Evolutionary conservation across 2,113 vertebrate species (phyloP).

Genomic region (Zosterops pallidus): DNA sequence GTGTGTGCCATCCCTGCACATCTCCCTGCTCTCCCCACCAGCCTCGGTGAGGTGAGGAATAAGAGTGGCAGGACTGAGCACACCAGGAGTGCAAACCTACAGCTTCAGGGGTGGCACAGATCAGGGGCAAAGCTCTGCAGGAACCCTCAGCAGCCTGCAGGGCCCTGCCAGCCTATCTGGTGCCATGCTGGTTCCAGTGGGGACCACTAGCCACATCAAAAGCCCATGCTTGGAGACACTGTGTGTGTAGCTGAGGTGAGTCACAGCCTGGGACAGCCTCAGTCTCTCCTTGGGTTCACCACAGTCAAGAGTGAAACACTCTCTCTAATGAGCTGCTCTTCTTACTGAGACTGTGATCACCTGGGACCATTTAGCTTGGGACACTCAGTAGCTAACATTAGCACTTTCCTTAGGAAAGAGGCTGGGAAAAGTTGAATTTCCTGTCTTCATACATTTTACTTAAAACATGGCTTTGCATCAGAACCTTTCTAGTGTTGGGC

Average conservation of each 20-base stretch:
- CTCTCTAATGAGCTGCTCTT: background rate
- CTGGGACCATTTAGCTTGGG: background rate
- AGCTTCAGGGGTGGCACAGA: background rate
- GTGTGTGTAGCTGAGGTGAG: background rate
- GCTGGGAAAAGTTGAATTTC: background rate
- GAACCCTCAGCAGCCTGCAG: background rate
- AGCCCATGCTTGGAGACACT: rapidly evolving
- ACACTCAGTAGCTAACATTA: background rate
- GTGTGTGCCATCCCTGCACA: background rate
- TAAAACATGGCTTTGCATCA: background rate
- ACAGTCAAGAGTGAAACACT: background rate
- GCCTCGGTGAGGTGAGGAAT: background rate
- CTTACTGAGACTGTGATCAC: background rate
- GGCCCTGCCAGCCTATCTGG: background rate
- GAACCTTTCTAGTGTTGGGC: background rate
- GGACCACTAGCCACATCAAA: background rate
- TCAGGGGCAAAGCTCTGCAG: background rate
- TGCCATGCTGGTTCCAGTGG: rapidly evolving
- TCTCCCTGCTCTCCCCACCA: rapidly evolving
- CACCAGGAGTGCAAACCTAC: background rate
- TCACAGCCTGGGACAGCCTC: background rate
- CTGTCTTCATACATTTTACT: background rate
- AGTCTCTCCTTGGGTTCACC: background rate
- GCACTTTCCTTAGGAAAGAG: background rate
- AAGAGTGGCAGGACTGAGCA: background rate